phyloP scores from a whole-genome alignment of 2,113 vertebrate genomes.

The Planiliza haematocheilus region DNA sequence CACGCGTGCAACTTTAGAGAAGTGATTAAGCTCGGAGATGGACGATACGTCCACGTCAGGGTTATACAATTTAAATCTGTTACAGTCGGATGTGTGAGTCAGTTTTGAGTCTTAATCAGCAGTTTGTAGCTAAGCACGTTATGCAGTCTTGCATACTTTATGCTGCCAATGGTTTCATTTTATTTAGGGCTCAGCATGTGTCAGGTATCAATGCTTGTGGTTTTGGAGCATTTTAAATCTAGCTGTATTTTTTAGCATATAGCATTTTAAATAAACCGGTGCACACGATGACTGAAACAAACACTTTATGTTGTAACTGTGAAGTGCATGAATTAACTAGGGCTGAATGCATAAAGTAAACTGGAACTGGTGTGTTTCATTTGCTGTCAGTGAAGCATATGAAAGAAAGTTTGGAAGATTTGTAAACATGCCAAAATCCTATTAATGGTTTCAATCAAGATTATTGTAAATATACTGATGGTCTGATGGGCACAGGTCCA shows the following conservation, averaged over 20 bases:
- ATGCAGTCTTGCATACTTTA: slow-evolving; percentile 17
- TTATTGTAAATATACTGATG: neutral
- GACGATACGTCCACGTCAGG: neutral
- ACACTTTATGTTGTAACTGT: neutral
- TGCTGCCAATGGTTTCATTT: slow-evolving; percentile 12
- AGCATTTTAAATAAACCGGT: neutral
- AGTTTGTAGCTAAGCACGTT: slow-evolving; percentile 5
- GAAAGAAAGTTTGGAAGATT: neutral
- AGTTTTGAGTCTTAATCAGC: slow-evolving; percentile 3
- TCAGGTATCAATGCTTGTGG: neutral
- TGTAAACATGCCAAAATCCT: neutral
- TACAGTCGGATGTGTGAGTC: slow-evolving; percentile 15
- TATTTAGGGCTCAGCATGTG: neutral
- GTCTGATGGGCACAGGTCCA: neutral
- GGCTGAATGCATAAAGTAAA: neutral
- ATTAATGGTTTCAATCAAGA: neutral
- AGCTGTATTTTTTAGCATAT: neutral
- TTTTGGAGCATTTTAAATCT: neutral
- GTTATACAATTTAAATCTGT: slow-evolving; percentile 5
- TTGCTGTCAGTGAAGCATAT: neutral
- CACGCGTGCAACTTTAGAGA: no score
- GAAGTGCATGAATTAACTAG: neutral
- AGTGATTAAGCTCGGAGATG: no score
- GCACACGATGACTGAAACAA: neutral
- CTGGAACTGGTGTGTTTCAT: neutral